phyloP scores from a whole-genome alignment of 2,888 invertebrate genomes.

The Lasioglossum calceatum region DNA sequence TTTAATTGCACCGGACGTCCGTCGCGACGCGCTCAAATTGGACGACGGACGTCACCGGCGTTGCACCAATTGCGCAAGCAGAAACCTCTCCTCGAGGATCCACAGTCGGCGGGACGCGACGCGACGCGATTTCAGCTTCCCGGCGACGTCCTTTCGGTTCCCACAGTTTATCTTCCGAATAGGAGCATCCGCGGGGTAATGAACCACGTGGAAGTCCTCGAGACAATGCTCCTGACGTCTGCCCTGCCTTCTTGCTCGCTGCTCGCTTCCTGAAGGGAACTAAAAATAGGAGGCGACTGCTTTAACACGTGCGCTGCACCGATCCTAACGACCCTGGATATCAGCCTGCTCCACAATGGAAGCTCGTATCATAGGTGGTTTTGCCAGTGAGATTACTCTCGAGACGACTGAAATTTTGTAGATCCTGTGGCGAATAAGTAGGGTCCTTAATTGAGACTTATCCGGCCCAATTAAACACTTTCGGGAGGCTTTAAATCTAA shows the following conservation, averaged over 20 bases:
- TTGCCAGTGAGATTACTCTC: background rate
- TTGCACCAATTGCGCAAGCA: background rate
- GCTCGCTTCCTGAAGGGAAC: slow-evolving; percentile 72
- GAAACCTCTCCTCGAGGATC: background rate
- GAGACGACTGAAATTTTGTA: background rate
- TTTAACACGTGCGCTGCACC: slow-evolving; percentile 73
- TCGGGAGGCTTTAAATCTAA: background rate
- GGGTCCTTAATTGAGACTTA: background rate
- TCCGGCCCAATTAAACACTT: background rate
- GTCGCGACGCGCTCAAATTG: slow-evolving; percentile 9
- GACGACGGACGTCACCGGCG: background rate
- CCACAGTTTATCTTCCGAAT: slow-evolving; percentile 1
- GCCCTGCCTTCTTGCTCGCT: slow-evolving; percentile 42
- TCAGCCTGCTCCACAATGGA: slow-evolving; percentile 27
- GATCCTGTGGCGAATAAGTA: background rate
- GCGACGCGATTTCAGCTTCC: background rate
- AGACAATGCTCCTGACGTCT: slow-evolving; percentile 61
- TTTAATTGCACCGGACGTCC: slow-evolving; percentile 48
- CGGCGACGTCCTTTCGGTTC: slow-evolving; percentile 6
- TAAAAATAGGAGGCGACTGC: slow-evolving; percentile 75
- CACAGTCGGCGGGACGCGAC: background rate
- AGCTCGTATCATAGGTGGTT: slow-evolving; percentile 32
- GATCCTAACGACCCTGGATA: slow-evolving; percentile 58
- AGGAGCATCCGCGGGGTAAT: background rate
- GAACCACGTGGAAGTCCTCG: slow-evolving; percentile 56